These are phyloP conservation scores for Bombus vancouverensis DNA, from an alignment of 1,140 invertebrate genomes.

Conservation along the genomic window DNA sequence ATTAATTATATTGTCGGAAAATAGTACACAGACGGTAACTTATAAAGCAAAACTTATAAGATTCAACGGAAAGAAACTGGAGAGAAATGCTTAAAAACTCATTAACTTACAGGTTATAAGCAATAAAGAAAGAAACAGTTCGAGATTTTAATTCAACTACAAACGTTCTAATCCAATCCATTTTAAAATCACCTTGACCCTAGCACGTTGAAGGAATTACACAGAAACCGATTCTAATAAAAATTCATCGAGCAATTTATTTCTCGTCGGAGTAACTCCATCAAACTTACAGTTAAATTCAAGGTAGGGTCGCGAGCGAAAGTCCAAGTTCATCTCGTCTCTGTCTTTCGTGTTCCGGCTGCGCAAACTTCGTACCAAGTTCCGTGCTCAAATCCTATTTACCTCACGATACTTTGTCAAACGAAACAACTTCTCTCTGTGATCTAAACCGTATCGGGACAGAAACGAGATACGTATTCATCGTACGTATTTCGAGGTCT, in stretches of 20 bases:
- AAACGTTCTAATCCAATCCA: too few relatives aligned
- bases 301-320: not conserved
- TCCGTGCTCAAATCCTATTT: not conserved
- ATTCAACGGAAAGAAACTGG: too few relatives aligned
- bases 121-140: too few relatives aligned
- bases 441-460: slow-evolving; percentile 13
- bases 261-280: not conserved
- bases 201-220: not conserved
- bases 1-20: too few relatives aligned
- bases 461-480: not conserved
- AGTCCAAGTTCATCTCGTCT: not conserved
- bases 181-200: too few relatives aligned
- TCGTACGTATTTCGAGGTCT: not conserved
- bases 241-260: not conserved
- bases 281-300: not conserved
- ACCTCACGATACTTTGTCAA: slow-evolving; percentile 21
- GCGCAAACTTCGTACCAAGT: not conserved
- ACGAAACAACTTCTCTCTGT: slow-evolving; percentile 7
- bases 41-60: too few relatives aligned
- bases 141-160: too few relatives aligned
- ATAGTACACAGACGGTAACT: too few relatives aligned
- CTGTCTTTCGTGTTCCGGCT: not conserved
- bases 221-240: not conserved
- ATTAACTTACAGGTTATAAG: too few relatives aligned
- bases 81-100: too few relatives aligned